These are phyloP conservation scores for Syritta pipiens DNA, from an alignment of 2,888 invertebrate genomes.

Conservation along the genomic window DNA sequence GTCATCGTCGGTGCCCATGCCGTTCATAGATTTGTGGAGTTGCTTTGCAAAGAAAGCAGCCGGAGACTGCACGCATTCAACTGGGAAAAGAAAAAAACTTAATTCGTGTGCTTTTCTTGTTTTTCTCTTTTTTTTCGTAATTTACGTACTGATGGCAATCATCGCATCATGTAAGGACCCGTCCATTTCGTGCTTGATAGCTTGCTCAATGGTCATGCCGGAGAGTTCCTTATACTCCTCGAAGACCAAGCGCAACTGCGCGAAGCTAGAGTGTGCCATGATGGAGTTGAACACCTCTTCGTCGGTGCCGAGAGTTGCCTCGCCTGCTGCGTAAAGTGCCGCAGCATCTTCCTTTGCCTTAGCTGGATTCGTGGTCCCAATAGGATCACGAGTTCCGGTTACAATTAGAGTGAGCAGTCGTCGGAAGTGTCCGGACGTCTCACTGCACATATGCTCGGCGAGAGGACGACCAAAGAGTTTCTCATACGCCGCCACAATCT, in stretches of 20 bases:
- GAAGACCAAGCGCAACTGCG: conserved; percentile 84
- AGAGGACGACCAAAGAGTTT: conserved; percentile 83
- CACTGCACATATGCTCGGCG: conserved; percentile 87
- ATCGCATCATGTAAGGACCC: conserved; percentile 85
- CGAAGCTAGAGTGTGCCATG: conserved; percentile 86
- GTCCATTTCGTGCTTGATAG: conserved; percentile 83
- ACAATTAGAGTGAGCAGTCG: conserved; percentile 86
- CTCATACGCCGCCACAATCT: conserved; percentile 83
- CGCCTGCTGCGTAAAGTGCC: conserved; percentile 84
- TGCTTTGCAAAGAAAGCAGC: conserved; percentile 84
- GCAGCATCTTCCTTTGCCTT: conserved; percentile 86
- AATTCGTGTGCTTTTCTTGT: too few relatives aligned
- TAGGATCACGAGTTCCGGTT: conserved; percentile 84
- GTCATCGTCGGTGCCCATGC: conserved; percentile 85
- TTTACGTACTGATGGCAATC: conserved; percentile 83
- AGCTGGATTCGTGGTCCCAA: conserved; percentile 82
- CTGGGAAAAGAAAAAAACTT: conserved; percentile 78
- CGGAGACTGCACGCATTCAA: conserved; percentile 84
- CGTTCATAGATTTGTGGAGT: conserved; percentile 83
- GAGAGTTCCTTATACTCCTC: conserved; percentile 86
- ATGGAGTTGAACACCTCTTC: conserved; percentile 86
- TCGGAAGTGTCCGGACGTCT: conserved; percentile 88
- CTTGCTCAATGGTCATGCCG: conserved; percentile 86
- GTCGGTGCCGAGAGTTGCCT: conserved; percentile 85
- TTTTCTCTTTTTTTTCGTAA: neutral